These are phyloP conservation scores for Lepidurus arcticus DNA, from an alignment of 1,140 invertebrate genomes.

Conservation along the genomic window DNA sequence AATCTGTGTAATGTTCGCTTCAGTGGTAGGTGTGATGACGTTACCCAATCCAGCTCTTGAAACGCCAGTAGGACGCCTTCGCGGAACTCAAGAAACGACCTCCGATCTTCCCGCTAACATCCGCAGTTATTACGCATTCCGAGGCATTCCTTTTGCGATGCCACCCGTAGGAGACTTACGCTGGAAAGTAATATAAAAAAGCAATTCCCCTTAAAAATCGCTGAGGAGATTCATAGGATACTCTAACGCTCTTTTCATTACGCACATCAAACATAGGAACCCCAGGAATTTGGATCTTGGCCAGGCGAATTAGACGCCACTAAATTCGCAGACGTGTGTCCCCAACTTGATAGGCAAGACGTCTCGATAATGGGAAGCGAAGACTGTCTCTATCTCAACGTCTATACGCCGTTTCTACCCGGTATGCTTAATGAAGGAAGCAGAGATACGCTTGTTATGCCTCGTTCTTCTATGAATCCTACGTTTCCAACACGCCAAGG, in stretches of 20 bases:
- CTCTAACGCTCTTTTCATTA: not conserved
- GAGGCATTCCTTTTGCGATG: conserved; percentile 51
- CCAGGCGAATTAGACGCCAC: conserved; percentile 30
- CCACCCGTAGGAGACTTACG: conserved; percentile 50
- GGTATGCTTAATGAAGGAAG: conserved; percentile 9
- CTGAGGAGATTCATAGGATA: not conserved
- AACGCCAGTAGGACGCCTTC: conserved; percentile 23
- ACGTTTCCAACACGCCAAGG: not conserved
- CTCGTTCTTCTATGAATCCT: not conserved
- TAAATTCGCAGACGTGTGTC: conserved; percentile 28
- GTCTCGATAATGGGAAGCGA: conserved; percentile 36
- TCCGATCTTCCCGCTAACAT: conserved; percentile 36
- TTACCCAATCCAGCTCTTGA: not conserved
- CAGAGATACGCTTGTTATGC: not conserved
- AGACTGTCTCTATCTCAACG: conserved; percentile 40
- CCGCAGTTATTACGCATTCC: conserved; percentile 47
- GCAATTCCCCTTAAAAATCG: not conserved
- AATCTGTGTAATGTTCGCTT: not conserved
- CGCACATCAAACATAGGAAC: conserved; percentile 28
- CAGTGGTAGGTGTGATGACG: not conserved
- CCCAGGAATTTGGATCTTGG: conserved; percentile 29
- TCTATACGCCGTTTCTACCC: conserved; percentile 39
- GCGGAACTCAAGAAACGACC: conserved; percentile 25
- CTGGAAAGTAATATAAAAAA: conserved; percentile 42
- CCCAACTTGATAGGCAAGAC: conserved; percentile 29